phyloP scores from a whole-genome alignment of 2,113 vertebrate genomes.

The Tretioscincus oriximinensis region DNA sequence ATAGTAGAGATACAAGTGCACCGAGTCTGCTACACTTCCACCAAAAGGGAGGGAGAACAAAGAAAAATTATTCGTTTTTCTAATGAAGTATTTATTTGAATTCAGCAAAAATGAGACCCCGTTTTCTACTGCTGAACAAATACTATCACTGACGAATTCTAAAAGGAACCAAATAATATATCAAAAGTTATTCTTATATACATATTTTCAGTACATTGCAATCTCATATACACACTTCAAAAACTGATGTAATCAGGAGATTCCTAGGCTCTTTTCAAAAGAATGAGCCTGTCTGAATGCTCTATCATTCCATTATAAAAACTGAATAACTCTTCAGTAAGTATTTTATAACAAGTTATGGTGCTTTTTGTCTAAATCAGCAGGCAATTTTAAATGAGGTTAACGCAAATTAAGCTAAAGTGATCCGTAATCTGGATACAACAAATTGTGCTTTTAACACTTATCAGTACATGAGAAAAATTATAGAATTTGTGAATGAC shows the following conservation, averaged over 20 bases:
- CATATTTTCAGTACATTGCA: slow-evolving; percentile 41
- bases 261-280: slow-evolving; percentile 35
- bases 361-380: slow-evolving; percentile 12
- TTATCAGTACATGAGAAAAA: too few relatives aligned
- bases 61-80: background rate
- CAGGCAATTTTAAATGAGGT: background rate
- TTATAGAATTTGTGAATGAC: too few relatives aligned
- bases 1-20: background rate
- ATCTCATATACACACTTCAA: slow-evolving; percentile 47
- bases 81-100: background rate
- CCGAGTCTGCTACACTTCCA: background rate
- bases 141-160: slow-evolving; percentile 37
- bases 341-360: slow-evolving; percentile 9
- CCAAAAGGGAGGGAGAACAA: background rate
- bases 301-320: background rate
- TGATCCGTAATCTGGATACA: slow-evolving; percentile 11
- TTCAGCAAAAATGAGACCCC: slow-evolving; percentile 13
- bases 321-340: background rate
- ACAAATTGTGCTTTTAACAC: slow-evolving; percentile 8
- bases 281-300: background rate
- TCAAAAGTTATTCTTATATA: slow-evolving; percentile 27
- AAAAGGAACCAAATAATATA: slow-evolving; percentile 51
- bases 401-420: background rate
- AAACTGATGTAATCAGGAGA: slow-evolving; percentile 22
- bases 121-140: slow-evolving; percentile 2